These are phyloP conservation scores for Gryllus bimaculatus DNA, from an alignment of 1,140 invertebrate species.

Conservation along the genomic window DNA sequence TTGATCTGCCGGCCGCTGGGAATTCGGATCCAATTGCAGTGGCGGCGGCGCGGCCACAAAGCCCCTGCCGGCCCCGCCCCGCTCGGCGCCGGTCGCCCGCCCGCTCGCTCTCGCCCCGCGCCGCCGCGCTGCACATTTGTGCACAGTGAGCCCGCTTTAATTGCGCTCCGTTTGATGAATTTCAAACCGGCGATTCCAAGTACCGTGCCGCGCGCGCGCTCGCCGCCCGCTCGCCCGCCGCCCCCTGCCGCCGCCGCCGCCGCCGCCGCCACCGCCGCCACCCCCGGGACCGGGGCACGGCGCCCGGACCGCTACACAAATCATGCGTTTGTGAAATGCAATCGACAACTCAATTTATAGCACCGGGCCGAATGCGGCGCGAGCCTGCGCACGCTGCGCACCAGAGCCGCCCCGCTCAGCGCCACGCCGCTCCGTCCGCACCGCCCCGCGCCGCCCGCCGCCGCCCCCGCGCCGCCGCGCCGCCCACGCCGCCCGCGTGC, in stretches of 20 bases:
- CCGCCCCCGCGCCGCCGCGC: no score
- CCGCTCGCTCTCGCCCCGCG: no score
- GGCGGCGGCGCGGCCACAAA: background rate
- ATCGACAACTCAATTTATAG: background rate
- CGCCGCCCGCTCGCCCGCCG: no score
- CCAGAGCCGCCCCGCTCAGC: no score
- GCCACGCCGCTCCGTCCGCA: no score
- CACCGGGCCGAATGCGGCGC: background rate
- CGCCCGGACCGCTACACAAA: background rate
- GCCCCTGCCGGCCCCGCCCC: no score
- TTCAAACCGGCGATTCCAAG: constrained; percentile 3
- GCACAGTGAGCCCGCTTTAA: background rate
- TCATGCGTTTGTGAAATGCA: constrained; percentile 4
- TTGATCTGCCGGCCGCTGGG: background rate
- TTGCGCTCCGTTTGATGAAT: constrained; percentile 3
- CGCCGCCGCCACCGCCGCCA: no score
- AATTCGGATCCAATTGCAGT: constrained; percentile 4
- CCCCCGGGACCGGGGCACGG: no score
- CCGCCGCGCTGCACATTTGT: background rate
- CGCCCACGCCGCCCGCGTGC: no score
- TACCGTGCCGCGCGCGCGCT: background rate
- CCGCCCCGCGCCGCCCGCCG: no score
- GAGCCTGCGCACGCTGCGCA: background rate
- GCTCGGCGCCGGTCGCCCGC: no score
- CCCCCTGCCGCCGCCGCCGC: no score